phyloP scores from a whole-genome alignment of 2,113 vertebrate genomes.

The Zosterops lateralis region DNA sequence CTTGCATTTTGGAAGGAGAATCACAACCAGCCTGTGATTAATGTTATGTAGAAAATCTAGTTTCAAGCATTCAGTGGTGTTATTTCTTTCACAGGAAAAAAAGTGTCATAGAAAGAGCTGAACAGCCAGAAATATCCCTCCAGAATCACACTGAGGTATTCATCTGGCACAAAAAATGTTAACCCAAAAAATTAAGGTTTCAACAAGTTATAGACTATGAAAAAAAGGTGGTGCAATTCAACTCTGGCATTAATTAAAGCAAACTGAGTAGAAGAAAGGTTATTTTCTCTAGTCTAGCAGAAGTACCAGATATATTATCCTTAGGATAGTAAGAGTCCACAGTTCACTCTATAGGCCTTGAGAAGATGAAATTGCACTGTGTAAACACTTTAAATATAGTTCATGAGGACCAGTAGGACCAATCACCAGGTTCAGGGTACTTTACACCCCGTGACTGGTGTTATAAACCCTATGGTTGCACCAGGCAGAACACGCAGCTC shows the following conservation, averaged over 20 bases:
- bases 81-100: background rate
- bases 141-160: background rate
- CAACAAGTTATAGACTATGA: background rate
- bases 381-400: background rate
- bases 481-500: background rate
- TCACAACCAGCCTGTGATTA: background rate
- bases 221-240: background rate
- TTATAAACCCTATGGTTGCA: background rate
- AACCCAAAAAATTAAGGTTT: background rate
- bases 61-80: background rate
- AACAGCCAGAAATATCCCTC: background rate
- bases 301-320: background rate
- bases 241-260: background rate
- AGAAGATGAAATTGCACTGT: background rate
- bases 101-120: background rate
- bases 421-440: background rate
- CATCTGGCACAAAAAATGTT: background rate
- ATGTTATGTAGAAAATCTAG: background rate
- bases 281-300: background rate
- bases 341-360: conserved; percentile 25
- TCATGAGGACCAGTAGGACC: background rate
- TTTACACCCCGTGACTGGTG: background rate
- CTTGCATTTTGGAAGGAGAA: background rate
- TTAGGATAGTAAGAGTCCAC: conserved; percentile 5
- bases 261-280: background rate